Base-by-base conservation (phyloP, 1,140 invertebrate genomes). In the Planococcus citri region DNA sequence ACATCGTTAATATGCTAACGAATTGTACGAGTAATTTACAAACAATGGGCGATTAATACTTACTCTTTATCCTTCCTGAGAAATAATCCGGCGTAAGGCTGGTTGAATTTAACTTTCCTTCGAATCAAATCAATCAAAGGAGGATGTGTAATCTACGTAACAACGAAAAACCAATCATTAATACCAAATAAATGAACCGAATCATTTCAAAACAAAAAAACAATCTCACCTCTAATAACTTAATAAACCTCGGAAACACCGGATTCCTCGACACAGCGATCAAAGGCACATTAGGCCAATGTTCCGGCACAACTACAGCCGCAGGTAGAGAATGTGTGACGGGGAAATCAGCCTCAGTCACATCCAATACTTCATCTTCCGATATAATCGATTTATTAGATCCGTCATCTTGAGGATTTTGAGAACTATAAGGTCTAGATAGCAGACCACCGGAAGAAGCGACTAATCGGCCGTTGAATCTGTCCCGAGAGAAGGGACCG, bases 81-180 rank as follows among this genome's bases (percentile, higher is more conserved):
- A 78, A 99, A 99, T 17, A 99, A 89, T 37, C 97, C 97, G 73
- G 94, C 90, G 78, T 99, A 99, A 0, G 97, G 97, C 77, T 97
- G 94, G 78, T 95, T 96, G 6, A 98, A 77, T 78, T 90, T 91
- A 0, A 99, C 92, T 83, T 98, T 98, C 73, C 94, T 85, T 80
- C 93, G 83, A 70, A 99, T 85, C 27, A 99, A 77, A 76, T 95
- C 89, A 75, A 97, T 93, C 58, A 99, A 80, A 64, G 86, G 80
- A 72, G 91, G 89, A 81, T 98, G 89, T 22, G 88, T 86, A 17
- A 98, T 82, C 90, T 92, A 51, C 6, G 76, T 69, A 82, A 83
- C 73, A 68, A 73, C n/a, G n/a, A 73, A 76, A 22, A 72, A 73
- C 74, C 85, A 83, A 88, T 82, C 79, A 88, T 88, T n/a, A 87